These are phyloP conservation scores for Bradypodion pumilum DNA, from an alignment of 2,797 vertebrate species.

Conservation along the genomic window DNA sequence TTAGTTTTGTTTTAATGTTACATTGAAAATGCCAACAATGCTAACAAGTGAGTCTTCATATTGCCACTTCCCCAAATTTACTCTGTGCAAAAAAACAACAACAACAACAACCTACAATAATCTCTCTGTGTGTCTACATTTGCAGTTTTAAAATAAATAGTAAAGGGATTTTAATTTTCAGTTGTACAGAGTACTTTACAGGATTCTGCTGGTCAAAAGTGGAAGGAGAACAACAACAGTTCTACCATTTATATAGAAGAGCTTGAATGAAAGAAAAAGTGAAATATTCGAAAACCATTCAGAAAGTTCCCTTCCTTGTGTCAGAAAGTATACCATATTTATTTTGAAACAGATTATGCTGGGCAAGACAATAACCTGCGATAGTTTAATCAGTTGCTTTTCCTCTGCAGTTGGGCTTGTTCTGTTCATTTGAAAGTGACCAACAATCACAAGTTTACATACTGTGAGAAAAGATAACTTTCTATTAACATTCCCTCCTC, in stretches of 20 bases:
- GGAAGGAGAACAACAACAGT: conserved; percentile 18
- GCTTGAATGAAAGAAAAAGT: neutral
- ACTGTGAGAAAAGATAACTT: conserved; percentile 1
- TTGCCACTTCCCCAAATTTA: neutral
- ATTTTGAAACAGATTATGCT: conserved; percentile 29
- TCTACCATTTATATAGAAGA: neutral
- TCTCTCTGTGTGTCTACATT: neutral
- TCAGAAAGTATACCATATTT: neutral
- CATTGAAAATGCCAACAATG: neutral
- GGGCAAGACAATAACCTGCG: conserved; percentile 28
- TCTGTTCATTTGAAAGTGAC: neutral
- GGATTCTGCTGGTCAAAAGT: conserved; percentile 39
- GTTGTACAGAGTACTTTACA: conserved; percentile 23
- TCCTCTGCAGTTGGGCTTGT: conserved; percentile 9
- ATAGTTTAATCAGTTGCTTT: conserved; percentile 6
- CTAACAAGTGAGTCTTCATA: neutral
- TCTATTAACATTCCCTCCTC: conserved; percentile 14
- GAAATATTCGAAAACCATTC: conserved; percentile 31
- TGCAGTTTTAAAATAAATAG: conserved; percentile 28
- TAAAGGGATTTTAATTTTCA: conserved; percentile 28
- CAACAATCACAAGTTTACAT: neutral
- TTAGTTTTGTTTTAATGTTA: conserved; percentile 16
- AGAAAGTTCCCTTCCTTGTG: neutral
- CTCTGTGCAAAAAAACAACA: conserved; percentile 11
- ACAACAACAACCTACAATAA: neutral